Evolutionary conservation across 30 jellyfish, hydroid and myxozoan genomes (phyloP).

Genomic region (Aurelia aurita complex sp. Pacific): DNA sequence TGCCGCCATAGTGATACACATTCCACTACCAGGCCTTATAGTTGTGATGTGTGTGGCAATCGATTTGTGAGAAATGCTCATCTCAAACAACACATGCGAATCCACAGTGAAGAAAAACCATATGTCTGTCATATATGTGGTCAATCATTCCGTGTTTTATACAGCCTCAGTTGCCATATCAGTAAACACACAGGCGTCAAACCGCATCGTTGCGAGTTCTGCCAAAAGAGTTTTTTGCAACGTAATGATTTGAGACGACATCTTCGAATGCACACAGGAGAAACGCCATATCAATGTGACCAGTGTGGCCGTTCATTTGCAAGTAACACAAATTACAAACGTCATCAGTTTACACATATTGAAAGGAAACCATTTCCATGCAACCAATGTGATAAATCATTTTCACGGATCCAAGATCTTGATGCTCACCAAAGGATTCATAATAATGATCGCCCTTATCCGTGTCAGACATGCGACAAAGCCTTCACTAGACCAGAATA

Average conservation of each 20-base stretch:
- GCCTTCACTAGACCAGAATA: conserved; percentile 60
- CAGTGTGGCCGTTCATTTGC: conserved; percentile 56
- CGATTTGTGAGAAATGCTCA: conserved; percentile 61
- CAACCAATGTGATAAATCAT: conserved; percentile 45
- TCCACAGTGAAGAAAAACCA: conserved; percentile 64
- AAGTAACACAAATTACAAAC: conserved; percentile 47
- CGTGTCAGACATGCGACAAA: conserved; percentile 45
- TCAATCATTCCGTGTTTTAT: conserved; percentile 54
- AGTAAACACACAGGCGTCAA: conserved; percentile 66
- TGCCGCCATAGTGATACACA: conserved; percentile 50
- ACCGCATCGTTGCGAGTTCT: conserved; percentile 37
- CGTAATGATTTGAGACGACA: conserved; percentile 58
- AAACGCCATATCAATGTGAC: conserved; percentile 45
- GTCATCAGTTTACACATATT: conserved; percentile 56
- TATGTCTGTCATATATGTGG: conserved; percentile 69
- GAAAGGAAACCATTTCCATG: conserved; percentile 51
- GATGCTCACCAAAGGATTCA: conserved; percentile 68
- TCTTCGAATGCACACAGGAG: conserved; percentile 58
- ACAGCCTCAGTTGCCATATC: conserved; percentile 47
- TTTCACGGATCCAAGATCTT: conserved; percentile 36
- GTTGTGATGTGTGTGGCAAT: conserved; percentile 38
- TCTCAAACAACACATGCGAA: conserved; percentile 55
- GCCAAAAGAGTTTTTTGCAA: conserved; percentile 66
- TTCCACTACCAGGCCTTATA: conserved; percentile 31
- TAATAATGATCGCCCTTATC: conserved; percentile 60